Base-by-base conservation (phyloP, 2,113 vertebrate species). In the Garra rufa region DNA sequence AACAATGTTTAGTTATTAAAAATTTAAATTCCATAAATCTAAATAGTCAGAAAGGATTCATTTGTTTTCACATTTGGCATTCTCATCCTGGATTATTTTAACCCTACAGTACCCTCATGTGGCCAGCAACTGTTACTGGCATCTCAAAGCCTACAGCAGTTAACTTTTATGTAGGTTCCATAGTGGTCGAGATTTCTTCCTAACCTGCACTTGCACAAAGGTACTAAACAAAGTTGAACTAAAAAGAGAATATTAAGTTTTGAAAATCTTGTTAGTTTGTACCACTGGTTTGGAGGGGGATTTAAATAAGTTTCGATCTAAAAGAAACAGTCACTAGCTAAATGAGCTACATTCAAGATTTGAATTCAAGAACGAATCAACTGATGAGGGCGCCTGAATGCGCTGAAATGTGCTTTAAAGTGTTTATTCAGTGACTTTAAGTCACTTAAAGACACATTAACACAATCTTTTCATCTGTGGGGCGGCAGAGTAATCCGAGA, bases 401-500 rank as follows among this genome's bases (percentile, higher is more conserved):
- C 15, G 9, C 28, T 19, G 1, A 76, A 76, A 81, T 76, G 59
- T 50, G 21, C 46, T 82, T 76, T 28, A 69, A 17, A 69, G 26
- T 52, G 55, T 24, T 65, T 70, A 67, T 71, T 83, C 41, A 67
- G 9, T 17, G 41, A 67, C 74, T 83, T 80, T 24, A 65, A 85
- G 75, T 85, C 52, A 9, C 50, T 78, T 38, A 57, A 52, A 76
- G 65, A 70, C 59, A 61, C 67, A 75, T 85, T 79, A 83, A 80
- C 70, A 82, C 74, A 50, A 83, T 83, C 67, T 85, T 85, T 85
- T 88, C 75, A 88, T 83, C 57, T 69, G 63, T 8, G 75, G 84
- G 76, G 73, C 57, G 48, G 76, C 81, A 44, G 46, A 83, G 84
- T 81, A 88, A 88, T 88, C 87, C 65, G 69, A 85, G 80, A 75